Evolutionary conservation across 1,140 invertebrate genomes (phyloP).

Genomic region (Pristionchus pacificus): DNA sequence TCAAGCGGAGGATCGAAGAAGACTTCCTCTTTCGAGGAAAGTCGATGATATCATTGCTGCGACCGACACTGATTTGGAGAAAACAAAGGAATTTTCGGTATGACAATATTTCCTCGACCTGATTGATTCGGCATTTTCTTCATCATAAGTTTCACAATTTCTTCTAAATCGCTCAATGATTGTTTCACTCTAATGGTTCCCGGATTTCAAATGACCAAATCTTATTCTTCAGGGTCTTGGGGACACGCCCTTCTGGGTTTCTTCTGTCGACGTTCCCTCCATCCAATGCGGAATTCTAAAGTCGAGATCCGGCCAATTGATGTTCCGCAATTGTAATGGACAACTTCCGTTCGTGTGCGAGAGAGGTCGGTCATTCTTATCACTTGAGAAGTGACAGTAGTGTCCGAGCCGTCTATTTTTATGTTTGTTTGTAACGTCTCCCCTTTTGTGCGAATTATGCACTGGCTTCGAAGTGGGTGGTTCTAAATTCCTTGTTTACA

Average conservation of each 20-base stretch:
- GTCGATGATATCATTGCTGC: constrained; percentile 41
- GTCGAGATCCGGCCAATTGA: constrained; percentile 40
- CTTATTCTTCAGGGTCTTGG: neutral
- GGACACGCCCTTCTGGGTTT: constrained; percentile 44
- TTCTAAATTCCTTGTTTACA: constrained; percentile 23
- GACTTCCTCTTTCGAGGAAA: constrained; percentile 38
- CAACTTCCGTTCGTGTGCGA: constrained; percentile 55
- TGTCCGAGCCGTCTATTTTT: too few species aligned
- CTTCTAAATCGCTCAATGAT: too few species aligned
- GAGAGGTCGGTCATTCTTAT: constrained; percentile 40
- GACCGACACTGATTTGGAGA: constrained; percentile 42
- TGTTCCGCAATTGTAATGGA: constrained; percentile 48
- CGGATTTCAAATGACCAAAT: too few species aligned
- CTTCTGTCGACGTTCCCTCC: constrained; percentile 46
- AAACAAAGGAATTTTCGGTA: constrained; percentile 41
- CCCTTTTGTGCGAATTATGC: constrained; percentile 4
- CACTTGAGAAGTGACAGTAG: too few species aligned
- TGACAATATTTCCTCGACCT: too few species aligned
- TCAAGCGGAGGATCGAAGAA: constrained; percentile 42
- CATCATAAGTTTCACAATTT: too few species aligned
- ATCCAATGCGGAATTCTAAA: constrained; percentile 53
- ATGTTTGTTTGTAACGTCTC: too few species aligned
- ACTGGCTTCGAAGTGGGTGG: constrained; percentile 9
- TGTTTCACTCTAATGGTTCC: too few species aligned
- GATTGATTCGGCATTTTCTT: too few species aligned